These are phyloP conservation scores for Macrosiphum euphorbiae DNA, from an alignment of 2,888 invertebrate genomes.

Conservation along the genomic window DNA sequence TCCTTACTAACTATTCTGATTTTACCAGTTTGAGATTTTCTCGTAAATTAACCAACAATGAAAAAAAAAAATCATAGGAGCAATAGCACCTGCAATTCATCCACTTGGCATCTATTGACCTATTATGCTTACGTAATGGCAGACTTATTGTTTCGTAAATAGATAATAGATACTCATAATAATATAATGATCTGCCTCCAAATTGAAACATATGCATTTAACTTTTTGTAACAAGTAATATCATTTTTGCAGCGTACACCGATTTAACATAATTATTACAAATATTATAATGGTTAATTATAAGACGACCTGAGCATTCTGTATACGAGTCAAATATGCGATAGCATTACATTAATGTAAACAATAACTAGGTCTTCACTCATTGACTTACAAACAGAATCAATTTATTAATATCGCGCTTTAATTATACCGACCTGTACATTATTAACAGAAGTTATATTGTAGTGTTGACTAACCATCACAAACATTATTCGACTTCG, in stretches of 20 bases:
- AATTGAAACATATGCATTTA: background rate
- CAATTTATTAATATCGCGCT: background rate
- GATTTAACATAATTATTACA: background rate
- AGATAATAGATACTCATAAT: background rate
- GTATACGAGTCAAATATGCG: background rate
- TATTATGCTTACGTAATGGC: background rate
- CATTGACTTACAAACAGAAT: background rate
- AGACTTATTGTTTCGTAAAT: background rate
- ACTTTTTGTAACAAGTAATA: background rate
- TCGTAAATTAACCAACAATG: background rate
- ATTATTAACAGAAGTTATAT: background rate
- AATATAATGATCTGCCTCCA: background rate
- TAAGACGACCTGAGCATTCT: background rate
- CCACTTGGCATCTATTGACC: background rate
- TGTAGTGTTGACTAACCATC: background rate
- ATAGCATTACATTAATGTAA: background rate
- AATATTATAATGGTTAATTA: background rate
- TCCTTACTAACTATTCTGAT: too few relatives aligned
- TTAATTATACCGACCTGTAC: background rate
- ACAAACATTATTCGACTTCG: background rate
- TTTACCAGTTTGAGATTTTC: background rate
- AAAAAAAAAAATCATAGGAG: background rate
- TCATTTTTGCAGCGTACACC: background rate
- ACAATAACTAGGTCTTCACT: background rate
- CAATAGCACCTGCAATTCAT: too few relatives aligned